Base-by-base conservation (phyloP, 2,113 vertebrate genomes). In the Lipophrys pholis region DNA sequence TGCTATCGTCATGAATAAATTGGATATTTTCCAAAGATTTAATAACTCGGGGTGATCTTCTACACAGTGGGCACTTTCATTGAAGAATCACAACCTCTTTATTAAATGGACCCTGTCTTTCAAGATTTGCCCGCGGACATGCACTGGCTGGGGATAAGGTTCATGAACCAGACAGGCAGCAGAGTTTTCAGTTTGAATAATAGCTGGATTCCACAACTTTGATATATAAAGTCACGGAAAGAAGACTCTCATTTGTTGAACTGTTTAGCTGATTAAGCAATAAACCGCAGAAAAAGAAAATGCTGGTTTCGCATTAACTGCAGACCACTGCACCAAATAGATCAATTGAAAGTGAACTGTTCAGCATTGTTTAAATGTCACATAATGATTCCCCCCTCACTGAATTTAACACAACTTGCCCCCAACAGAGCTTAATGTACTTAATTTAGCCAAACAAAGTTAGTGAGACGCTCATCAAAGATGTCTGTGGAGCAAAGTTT, bases 371-470 rank as follows among this genome's bases (percentile, higher is more conserved):
- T 56, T 30, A 40, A 35, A 15, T 14, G 40, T 50, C 21, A 57
- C 50, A 60, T 55, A 79, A 78, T 65, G 62, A 73, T 64, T 4
- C 0, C 40, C 79, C 61, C 61, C 15, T 2, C 0, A 1, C n/a
- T 36, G 15, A 74, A 66, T 54, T 40, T 17, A 16, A 58, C 72
- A 69, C 35, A 63, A 78, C 57, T 64, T 17, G 38, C 76, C 11
- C 49, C 74, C 62, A 68, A 71, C 40, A 12, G 36, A 56, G 84
- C 75, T 83, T 41, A 62, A 67, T 70, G 50, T 15, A 46, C 52
- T 60, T 38, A 65, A 85, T 63, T 6, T 5, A 8, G 39, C 35
- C 21, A 2, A 30, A 30, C 21, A 30, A 30, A 30, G 21, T 30
- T 53, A 39, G 6, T 63, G 63, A 12, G 64, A 71, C 41, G 60